phyloP scores from a whole-genome alignment of 2,113 vertebrate species.

The Microcebus tavaratra region DNA sequence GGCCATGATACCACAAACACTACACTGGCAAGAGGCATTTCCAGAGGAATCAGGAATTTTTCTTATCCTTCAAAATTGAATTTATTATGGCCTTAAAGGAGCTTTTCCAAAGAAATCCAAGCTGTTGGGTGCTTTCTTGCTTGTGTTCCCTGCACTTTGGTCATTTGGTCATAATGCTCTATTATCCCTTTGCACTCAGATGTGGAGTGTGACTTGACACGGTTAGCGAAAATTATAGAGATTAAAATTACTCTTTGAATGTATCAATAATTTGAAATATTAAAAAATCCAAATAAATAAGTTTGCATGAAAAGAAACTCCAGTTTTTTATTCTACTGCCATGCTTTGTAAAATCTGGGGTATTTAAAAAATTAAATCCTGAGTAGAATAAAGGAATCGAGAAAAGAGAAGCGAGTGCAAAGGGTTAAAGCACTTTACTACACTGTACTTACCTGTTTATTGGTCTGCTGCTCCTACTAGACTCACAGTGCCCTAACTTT shows the following conservation, averaged over 20 bases:
- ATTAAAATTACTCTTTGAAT: too few species aligned
- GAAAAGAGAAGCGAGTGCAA: too few species aligned
- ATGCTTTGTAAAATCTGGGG: too few species aligned
- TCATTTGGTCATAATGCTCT: not conserved
- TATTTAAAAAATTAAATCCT: too few species aligned
- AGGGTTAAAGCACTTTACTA: not conserved
- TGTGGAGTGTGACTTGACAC: too few species aligned
- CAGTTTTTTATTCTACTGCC: too few species aligned
- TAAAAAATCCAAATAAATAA: too few species aligned
- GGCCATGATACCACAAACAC: not conserved
- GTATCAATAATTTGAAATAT: too few species aligned
- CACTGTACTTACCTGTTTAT: not conserved
- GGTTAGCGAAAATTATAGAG: too few species aligned
- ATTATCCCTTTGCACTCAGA: not conserved
- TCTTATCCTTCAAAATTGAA: not conserved
- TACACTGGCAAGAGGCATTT: not conserved
- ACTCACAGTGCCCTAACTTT: not conserved
- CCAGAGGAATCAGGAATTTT: not conserved
- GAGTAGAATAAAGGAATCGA: too few species aligned
- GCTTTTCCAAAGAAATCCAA: not conserved
- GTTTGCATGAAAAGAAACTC: too few species aligned
- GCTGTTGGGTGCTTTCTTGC: not conserved
- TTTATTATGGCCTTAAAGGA: not conserved
- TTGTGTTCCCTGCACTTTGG: not conserved
- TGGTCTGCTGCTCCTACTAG: not conserved